Percentiles rank a stretch among this genome's conserved stretches.
Conservation (phyloP, 2,797 vertebrate genomes). For the Enteromius trimaculatus region DNA sequence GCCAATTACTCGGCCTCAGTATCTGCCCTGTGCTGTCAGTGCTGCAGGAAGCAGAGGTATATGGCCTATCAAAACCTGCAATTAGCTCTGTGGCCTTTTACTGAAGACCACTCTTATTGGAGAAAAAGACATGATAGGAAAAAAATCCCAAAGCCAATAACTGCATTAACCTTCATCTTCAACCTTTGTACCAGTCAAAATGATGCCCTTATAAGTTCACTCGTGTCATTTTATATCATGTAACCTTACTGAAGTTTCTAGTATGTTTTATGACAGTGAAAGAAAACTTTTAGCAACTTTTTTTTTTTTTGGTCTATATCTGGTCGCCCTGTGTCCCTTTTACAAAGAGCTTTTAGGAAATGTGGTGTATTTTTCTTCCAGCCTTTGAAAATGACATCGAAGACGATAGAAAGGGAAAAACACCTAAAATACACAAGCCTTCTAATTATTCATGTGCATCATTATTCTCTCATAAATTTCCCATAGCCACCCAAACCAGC, state of each 20-base stretch:
- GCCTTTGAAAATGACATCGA: background rate
- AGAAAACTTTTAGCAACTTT: background rate
- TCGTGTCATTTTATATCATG: constrained; percentile 16
- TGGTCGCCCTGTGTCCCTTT: background rate
- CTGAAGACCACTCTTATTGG: constrained; percentile 12
- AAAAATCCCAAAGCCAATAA: constrained; percentile 36
- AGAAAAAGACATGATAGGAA: constrained; percentile 28
- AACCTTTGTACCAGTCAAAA: constrained; percentile 37
- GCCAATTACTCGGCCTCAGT: constrained; percentile 58
- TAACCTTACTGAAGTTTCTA: constrained; percentile 6
- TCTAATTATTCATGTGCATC: constrained; percentile 32
- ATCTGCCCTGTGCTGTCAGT: constrained; percentile 24
- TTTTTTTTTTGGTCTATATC: background rate
- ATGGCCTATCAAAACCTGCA: constrained; percentile 47
- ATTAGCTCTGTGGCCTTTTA: constrained; percentile 60
- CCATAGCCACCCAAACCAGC: background rate
- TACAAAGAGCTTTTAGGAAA: background rate
- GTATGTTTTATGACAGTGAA: background rate
- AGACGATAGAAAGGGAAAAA: background rate
- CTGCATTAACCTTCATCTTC: constrained; percentile 34
- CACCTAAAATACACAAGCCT: background rate
- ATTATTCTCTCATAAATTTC: constrained; percentile 48
- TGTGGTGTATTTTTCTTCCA: background rate
- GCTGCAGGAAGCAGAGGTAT: constrained; percentile 40
- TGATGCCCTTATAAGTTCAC: constrained; percentile 32